These are phyloP conservation scores for Parazoanthus swiftii DNA, from an alignment of 92 coral and sea anemone species.

Conservation along the genomic window DNA sequence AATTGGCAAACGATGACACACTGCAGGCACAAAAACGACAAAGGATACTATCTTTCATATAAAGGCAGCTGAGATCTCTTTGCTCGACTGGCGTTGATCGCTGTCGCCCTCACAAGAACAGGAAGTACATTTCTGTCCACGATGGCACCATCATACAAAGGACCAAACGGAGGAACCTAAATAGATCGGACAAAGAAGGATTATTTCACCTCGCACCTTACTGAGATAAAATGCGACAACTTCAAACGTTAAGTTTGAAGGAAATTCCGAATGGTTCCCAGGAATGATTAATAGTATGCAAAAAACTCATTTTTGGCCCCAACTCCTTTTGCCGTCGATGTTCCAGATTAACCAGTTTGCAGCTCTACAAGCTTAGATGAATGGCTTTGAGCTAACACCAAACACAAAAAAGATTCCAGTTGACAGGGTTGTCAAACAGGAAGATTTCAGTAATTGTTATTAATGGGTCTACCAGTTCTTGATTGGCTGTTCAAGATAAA, in stretches of 20 bases:
- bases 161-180: conserved; percentile 93
- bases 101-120: conserved; percentile 90
- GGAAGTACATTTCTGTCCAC: conserved; percentile 94
- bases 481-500: too few relatives aligned
- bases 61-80: conserved; percentile 84
- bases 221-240: background rate
- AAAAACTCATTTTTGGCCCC: too few relatives aligned
- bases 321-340: background rate
- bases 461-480: too few relatives aligned
- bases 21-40: background rate
- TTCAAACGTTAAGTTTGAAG: background rate
- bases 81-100: conserved; percentile 95
- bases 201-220: background rate
- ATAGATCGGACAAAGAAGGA: background rate
- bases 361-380: background rate
- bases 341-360: background rate
- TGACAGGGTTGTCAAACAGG: too few relatives aligned
- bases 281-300: background rate
- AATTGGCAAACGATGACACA: background rate
- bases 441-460: too few relatives aligned
- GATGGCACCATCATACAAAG: conserved; percentile 93
- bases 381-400: too few relatives aligned
- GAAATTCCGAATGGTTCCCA: background rate
- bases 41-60: conserved; percentile 99
- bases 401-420: background rate